Evolutionary conservation across 2,888 invertebrate species (phyloP).

Genomic region (Mimumesa dahlbomi): DNA sequence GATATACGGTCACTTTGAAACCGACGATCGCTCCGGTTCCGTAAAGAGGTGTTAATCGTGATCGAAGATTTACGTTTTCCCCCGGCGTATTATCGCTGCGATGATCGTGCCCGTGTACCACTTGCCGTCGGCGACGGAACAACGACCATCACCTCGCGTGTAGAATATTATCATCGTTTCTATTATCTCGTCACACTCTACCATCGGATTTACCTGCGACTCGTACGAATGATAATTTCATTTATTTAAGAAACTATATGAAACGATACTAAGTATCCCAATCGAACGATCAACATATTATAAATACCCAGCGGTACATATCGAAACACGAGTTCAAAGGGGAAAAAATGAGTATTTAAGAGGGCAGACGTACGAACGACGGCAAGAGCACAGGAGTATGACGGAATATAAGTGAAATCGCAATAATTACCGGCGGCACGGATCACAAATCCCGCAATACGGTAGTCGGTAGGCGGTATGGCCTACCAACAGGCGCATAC

Average conservation of each 20-base stretch:
- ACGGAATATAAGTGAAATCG: constrained; percentile 65
- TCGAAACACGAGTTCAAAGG: background rate
- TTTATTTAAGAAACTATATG: too few species aligned
- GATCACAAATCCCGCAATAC: constrained; percentile 69
- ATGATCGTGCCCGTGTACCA: too few species aligned
- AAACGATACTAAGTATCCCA: too few species aligned
- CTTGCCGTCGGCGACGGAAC: too few species aligned
- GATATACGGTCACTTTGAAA: constrained; percentile 15
- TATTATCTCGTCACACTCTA: too few species aligned
- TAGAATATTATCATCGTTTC: too few species aligned
- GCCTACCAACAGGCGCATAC: constrained; percentile 67
- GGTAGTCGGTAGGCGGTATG: constrained; percentile 67
- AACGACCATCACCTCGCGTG: too few species aligned
- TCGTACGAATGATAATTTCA: too few species aligned
- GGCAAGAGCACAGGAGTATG: constrained; percentile 11
- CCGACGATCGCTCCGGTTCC: background rate
- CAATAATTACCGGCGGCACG: constrained; percentile 71
- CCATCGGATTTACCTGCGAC: too few species aligned
- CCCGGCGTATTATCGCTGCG: too few species aligned
- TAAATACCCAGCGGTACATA: background rate
- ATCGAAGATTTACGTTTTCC: constrained; percentile 18
- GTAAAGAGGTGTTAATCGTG: constrained; percentile 32
- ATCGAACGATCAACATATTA: too few species aligned
- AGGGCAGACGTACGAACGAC: background rate
- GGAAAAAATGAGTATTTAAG: background rate